Conservation (phyloP, 2,888 invertebrate genomes). For the Rhingia campestris region DNA sequence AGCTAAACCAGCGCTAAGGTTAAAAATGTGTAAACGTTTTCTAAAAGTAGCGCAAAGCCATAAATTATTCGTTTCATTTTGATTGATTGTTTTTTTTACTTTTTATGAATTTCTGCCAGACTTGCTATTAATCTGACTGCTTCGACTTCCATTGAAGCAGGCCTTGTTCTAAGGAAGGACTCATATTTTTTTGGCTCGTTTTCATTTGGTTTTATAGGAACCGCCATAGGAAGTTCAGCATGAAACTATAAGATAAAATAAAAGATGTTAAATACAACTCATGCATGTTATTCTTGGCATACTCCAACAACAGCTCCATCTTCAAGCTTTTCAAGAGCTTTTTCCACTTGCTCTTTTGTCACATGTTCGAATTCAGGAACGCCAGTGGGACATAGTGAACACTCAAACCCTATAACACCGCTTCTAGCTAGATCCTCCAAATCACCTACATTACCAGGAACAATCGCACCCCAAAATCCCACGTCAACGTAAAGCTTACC, state of each 20-base stretch:
- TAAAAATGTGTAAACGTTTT: conserved; percentile 87
- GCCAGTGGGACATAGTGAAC: conserved; percentile 88
- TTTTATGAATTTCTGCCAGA: conserved; percentile 81
- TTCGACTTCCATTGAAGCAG: conserved; percentile 87
- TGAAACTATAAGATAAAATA: conserved; percentile 85
- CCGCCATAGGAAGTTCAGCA: conserved; percentile 85
- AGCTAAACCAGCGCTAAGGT: conserved; percentile 86
- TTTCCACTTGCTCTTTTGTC: conserved; percentile 84
- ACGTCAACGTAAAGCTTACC: conserved; percentile 87
- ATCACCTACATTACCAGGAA: conserved; percentile 85
- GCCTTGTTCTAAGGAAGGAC: conserved; percentile 86
- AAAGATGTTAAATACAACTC: background rate
- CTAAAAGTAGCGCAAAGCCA: conserved; percentile 78
- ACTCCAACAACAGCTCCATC: conserved; percentile 87
- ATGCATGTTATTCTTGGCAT: conserved; percentile 74
- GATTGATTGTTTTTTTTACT: conserved; percentile 56
- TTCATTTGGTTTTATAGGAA: conserved; percentile 76
- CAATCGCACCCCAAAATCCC: conserved; percentile 91
- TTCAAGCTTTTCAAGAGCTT: conserved; percentile 85
- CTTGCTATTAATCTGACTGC: conserved; percentile 86
- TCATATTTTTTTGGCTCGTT: conserved; percentile 85
- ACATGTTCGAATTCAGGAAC: conserved; percentile 88
- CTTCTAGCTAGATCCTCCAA: conserved; percentile 85
- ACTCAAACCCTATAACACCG: conserved; percentile 90
- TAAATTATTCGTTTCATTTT: background rate